phyloP scores from a whole-genome alignment of 2,888 invertebrate genomes.

The Choristoneura rosaceana region DNA sequence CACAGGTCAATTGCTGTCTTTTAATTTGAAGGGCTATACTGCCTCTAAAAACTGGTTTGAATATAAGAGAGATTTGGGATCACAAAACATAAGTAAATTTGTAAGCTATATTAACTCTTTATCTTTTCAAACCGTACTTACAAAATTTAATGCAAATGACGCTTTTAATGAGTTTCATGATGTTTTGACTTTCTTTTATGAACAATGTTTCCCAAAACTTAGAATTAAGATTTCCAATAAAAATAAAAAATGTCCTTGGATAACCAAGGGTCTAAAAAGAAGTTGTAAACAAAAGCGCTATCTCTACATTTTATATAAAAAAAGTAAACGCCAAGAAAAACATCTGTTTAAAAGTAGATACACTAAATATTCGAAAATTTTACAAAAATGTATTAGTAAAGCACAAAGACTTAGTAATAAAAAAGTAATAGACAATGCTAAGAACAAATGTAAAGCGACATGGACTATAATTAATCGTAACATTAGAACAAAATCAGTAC shows the following conservation, averaged over 20 bases:
- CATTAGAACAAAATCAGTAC: not conserved
- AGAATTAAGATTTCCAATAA: not conserved
- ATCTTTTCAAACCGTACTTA: not conserved
- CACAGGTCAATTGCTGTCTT: constrained; percentile 1
- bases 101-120: too few species aligned
- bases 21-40: not conserved
- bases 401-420: not conserved
- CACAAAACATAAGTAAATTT: not conserved
- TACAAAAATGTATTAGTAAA: constrained; percentile 1
- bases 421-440: not conserved
- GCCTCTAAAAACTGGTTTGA: not conserved
- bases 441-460: not conserved
- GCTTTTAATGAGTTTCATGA: constrained; percentile 9
- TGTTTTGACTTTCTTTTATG: not conserved
- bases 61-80: not conserved
- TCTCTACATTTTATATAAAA: not conserved
- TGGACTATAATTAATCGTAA: not conserved
- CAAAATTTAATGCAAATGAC: not conserved
- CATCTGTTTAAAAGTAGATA: not conserved
- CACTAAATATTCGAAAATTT: not conserved
- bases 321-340: not conserved
- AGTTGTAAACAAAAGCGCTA: too few species aligned
- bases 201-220: not conserved
- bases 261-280: not conserved
- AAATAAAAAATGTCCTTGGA: constrained; percentile 1